Evolutionary conservation across 2,797 vertebrate species (phyloP), one percentile per base, ranked within the genome.

Genomic region (Zonotrichia albicollis): DNA sequence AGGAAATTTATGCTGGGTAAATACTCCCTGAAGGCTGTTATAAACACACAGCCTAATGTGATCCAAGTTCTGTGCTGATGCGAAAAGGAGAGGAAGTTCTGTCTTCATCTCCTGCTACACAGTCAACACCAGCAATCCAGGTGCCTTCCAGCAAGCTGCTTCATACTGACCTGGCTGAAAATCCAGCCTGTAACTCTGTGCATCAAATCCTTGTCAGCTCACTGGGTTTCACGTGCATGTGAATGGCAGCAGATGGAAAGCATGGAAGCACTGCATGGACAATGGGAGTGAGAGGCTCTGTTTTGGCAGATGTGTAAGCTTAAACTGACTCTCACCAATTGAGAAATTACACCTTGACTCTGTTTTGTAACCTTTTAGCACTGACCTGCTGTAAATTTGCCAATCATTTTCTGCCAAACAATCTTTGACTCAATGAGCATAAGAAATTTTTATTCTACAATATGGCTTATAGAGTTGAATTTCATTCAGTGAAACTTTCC

Each of bases 141-240:
- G 1, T 66, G 67, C 51, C 67, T 84, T 87, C 55, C 54, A 57
- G 54, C 54, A 34, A 34, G 21, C 32, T 34, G 32, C 16, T 57
- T 16, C 21, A n/a, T 11, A 16, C n/a, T 57, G 23, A 22, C 0
- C 74, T 82, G 84, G 26, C 84, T 93, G 71, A 46, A 60, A 64
- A 51, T 67, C 32, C 50, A 13, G 18, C 51, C 60, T 32, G 1
- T 26, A 48, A 42, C 65, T 61, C 1, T 5, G 23, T 89, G 50
- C 57, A n/a, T 60, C 25, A 66, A 29, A 57, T 58, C 51, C 66
- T 78, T 61, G 68, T 17, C 65, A 72, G 34, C 64, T 80, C 0
- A 0, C 34, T 22, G 0, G 0, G 0, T 46, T 53, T 54, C 65
- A 53, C 0, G 0, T 42, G 40, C 4, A 0, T 10, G 5, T 11